phyloP scores from a whole-genome alignment of 1,140 invertebrate species.

The Sitobion miscanthi region DNA sequence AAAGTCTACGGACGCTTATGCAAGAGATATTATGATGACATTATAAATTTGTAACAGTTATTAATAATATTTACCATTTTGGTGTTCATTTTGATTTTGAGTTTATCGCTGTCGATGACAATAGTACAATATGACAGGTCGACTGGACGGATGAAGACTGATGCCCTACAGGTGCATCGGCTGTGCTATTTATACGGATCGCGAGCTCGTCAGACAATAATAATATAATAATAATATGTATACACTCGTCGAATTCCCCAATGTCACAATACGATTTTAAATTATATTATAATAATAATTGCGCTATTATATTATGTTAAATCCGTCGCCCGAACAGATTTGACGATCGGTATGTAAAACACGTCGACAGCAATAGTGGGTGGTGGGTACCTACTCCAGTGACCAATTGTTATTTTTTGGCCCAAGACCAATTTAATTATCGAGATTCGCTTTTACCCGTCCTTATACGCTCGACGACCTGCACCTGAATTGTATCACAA shows the following conservation, averaged over 20 bases:
- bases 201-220: background rate
- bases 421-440: background rate
- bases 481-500: background rate
- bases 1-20: background rate
- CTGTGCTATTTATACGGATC: background rate
- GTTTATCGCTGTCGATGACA: background rate
- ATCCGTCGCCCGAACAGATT: background rate
- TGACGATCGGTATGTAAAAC: background rate
- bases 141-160: background rate
- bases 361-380: background rate
- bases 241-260: background rate
- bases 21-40: background rate
- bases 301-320: background rate
- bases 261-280: background rate
- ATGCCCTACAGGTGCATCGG: background rate
- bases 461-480: background rate
- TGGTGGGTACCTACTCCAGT: background rate
- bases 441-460: background rate
- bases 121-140: too few species aligned
- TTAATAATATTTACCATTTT: constrained; percentile 44
- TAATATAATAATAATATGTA: background rate
- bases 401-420: constrained; percentile 37
- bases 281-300: background rate
- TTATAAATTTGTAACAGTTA: background rate
- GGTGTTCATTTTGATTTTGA: constrained; percentile 35